phyloP scores from a whole-genome alignment of 2,888 invertebrate genomes.

The Rotaria socialis region DNA sequence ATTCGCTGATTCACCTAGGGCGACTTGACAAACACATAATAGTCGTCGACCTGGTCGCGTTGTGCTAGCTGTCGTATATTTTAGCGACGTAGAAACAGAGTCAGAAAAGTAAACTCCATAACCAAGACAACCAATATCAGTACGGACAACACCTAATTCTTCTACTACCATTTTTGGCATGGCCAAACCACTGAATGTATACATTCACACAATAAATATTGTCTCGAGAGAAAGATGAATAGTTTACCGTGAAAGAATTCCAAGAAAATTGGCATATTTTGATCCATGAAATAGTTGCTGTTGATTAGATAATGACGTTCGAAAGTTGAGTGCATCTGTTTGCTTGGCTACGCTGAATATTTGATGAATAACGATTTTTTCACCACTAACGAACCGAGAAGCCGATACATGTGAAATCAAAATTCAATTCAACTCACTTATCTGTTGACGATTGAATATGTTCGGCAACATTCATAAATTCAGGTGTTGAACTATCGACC shows the following conservation, averaged over 20 bases:
- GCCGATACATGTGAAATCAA: no score
- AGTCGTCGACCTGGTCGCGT: conserved; percentile 10
- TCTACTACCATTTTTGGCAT: conserved; percentile 40
- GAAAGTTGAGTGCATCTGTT: conserved; percentile 52
- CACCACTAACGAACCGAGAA: neutral
- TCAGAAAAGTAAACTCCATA: conserved; percentile 57
- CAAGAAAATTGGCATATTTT: conserved; percentile 54
- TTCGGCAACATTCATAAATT: conserved; percentile 2
- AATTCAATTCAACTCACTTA: neutral
- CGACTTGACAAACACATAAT: conserved; percentile 43
- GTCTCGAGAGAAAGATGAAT: neutral
- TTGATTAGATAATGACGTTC: conserved; percentile 49
- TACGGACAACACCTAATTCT: conserved; percentile 51
- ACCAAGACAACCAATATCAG: conserved; percentile 58
- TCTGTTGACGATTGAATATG: neutral
- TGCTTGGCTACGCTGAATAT: conserved; percentile 52
- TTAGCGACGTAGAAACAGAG: conserved; percentile 46
- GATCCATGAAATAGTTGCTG: conserved; percentile 55
- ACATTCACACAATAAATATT: neutral
- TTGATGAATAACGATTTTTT: conserved; percentile 47
- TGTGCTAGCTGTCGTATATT: conserved; percentile 19
- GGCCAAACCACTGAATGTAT: conserved; percentile 51
- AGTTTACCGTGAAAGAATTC: conserved; percentile 54
- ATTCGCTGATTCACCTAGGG: conserved; percentile 48
- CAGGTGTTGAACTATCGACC: conserved; percentile 39